Conservation (phyloP, 53 echinoderm and acorn worm genomes). For the Astropecten irregularis region DNA sequence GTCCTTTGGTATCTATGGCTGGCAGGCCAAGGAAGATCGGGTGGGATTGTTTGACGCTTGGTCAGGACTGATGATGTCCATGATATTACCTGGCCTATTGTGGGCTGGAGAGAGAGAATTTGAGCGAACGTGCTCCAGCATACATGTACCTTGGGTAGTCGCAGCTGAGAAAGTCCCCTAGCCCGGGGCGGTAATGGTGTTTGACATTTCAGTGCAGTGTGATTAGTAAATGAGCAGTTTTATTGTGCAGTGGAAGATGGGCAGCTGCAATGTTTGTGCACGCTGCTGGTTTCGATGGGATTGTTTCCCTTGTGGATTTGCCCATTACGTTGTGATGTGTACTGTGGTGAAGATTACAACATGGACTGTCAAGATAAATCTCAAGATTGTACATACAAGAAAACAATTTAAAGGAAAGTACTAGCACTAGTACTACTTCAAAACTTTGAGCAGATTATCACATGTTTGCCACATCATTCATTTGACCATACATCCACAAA, state of each 20-base stretch:
- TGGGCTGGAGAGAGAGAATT: background rate
- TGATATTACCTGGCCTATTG: background rate
- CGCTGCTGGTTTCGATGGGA: background rate
- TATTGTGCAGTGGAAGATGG: background rate
- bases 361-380: too few relatives aligned
- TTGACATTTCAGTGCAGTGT: constrained; percentile 42
- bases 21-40: background rate
- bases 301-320: too few relatives aligned
- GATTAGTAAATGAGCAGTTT: constrained; percentile 2
- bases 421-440: too few relatives aligned
- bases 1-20: constrained; percentile 32
- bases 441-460: too few relatives aligned
- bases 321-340: too few relatives aligned
- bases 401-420: too few relatives aligned
- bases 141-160: constrained; percentile 11
- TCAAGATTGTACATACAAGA: too few relatives aligned
- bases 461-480: too few relatives aligned
- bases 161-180: background rate
- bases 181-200: constrained; percentile 49
- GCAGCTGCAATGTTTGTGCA: too few relatives aligned
- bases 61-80: background rate
- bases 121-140: constrained; percentile 30
- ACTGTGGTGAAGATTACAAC: too few relatives aligned
- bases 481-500: too few relatives aligned
- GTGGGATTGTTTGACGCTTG: too few relatives aligned